Evolutionary conservation across 2,888 invertebrate genomes (phyloP).

Genomic region (Rotaria sp.): DNA sequence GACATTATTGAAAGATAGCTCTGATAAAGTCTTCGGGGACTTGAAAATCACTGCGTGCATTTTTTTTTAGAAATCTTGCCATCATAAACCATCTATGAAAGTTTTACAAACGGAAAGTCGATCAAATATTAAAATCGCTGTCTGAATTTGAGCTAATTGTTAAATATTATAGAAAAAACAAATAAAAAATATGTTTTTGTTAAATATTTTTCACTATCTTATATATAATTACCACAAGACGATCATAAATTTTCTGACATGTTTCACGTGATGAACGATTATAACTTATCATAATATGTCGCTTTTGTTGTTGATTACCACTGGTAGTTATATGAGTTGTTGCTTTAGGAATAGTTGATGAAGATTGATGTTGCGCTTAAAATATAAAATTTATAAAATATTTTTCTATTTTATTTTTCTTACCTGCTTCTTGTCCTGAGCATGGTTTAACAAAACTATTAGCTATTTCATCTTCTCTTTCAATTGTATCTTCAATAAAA

Average conservation of each 20-base stretch:
- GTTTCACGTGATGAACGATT: conserved; percentile 26
- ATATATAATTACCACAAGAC: neutral
- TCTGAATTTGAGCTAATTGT: too few species aligned
- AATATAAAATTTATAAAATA: neutral
- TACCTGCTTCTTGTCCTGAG: neutral
- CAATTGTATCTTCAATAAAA: neutral
- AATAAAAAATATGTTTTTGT: too few species aligned
- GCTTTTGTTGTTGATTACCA: neutral
- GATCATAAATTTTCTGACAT: neutral
- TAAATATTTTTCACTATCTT: too few species aligned
- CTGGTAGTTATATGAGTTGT: neutral
- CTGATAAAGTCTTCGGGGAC: too few species aligned
- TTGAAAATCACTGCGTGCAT: too few species aligned
- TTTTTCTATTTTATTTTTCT: too few species aligned
- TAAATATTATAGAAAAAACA: too few species aligned
- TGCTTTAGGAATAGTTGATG: neutral
- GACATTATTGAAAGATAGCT: too few species aligned
- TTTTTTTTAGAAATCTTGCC: too few species aligned
- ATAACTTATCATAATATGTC: conserved; percentile 33
- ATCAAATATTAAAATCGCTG: too few species aligned
- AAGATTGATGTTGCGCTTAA: neutral
- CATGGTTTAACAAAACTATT: neutral
- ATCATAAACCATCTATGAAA: too few species aligned
- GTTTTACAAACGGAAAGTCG: too few species aligned
- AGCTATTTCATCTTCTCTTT: neutral